Evolutionary conservation across 2,797 vertebrate species (phyloP).

Genomic region (Chelidonichthys spinosus): DNA sequence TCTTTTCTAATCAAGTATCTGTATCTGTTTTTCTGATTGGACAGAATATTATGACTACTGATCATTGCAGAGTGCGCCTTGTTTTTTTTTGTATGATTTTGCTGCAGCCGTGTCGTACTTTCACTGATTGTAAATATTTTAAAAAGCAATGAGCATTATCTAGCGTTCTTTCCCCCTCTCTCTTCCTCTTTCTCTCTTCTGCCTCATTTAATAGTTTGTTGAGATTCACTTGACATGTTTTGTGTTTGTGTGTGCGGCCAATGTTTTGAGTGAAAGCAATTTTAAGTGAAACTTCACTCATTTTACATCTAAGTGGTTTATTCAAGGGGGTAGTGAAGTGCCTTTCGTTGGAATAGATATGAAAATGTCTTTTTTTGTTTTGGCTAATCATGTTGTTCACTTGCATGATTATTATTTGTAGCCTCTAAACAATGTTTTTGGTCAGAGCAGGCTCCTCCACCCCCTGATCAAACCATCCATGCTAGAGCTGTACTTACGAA

Average conservation of each 20-base stretch:
- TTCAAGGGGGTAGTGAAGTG: constrained; percentile 63
- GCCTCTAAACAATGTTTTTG: constrained; percentile 28
- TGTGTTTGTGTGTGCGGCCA: constrained; percentile 52
- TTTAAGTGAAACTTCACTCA: constrained; percentile 36
- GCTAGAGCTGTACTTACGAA: constrained; percentile 21
- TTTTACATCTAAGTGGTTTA: constrained; percentile 45
- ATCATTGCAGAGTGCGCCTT: constrained; percentile 54
- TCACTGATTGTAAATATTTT: constrained; percentile 73
- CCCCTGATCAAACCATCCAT: constrained; percentile 44
- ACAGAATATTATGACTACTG: constrained; percentile 72
- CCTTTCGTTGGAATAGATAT: constrained; percentile 63
- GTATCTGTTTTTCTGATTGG: constrained; percentile 44
- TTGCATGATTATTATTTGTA: constrained; percentile 39
- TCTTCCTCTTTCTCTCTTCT: constrained; percentile 5
- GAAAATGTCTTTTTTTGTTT: constrained; percentile 18
- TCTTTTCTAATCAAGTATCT: constrained; percentile 46
- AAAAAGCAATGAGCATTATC: constrained; percentile 49
- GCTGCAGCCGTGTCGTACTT: constrained; percentile 37
- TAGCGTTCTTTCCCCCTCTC: constrained; percentile 14
- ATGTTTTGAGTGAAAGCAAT: constrained; percentile 47
- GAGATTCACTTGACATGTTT: constrained; percentile 49
- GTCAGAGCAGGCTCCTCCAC: constrained; percentile 18
- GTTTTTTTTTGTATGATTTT: constrained; percentile 45
- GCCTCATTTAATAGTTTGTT: constrained; percentile 36
- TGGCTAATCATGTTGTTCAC: constrained; percentile 41